Conservation (phyloP, 2,113 vertebrate species). For the Desmodus rotundus region DNA sequence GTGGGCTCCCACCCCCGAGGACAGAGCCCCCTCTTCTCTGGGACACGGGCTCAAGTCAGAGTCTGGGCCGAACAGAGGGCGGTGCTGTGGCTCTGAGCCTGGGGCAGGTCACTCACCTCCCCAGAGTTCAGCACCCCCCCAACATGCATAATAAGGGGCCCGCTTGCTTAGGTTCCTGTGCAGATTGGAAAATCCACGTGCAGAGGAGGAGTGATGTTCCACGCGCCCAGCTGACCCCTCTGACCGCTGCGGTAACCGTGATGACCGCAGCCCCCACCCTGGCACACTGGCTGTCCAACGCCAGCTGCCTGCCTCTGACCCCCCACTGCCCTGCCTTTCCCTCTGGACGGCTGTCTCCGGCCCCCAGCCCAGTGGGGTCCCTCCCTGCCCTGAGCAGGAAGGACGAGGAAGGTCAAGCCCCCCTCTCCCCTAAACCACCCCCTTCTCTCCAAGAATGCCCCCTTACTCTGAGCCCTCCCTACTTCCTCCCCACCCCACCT, state of each 20-base stretch:
- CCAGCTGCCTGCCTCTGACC: no score
- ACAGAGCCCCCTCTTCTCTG: background rate
- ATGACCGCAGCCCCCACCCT: rapidly evolving
- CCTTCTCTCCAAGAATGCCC: background rate
- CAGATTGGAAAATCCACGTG: background rate
- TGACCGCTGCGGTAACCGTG: rapidly evolving
- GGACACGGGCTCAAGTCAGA: no score
- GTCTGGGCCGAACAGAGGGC: background rate
- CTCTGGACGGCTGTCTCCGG: background rate
- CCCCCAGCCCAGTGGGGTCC: rapidly evolving
- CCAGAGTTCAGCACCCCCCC: rapidly evolving
- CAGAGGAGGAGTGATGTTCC: background rate
- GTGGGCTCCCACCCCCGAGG: background rate
- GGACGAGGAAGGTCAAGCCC: no score
- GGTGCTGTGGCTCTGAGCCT: background rate
- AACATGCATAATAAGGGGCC: no score
- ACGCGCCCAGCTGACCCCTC: no score
- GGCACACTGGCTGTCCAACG: rapidly evolving
- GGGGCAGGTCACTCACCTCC: rapidly evolving
- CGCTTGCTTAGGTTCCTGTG: background rate
- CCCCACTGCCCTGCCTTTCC: background rate
- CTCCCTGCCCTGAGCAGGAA: background rate
- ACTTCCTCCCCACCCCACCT: background rate
- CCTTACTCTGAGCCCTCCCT: background rate
- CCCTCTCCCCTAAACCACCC: background rate